Evolutionary conservation across 30 jellyfish, hydroid and myxozoan species (phyloP), one percentile per base, ranked within the genome.

Genomic region (Clytia hemisphaerica): DNA sequence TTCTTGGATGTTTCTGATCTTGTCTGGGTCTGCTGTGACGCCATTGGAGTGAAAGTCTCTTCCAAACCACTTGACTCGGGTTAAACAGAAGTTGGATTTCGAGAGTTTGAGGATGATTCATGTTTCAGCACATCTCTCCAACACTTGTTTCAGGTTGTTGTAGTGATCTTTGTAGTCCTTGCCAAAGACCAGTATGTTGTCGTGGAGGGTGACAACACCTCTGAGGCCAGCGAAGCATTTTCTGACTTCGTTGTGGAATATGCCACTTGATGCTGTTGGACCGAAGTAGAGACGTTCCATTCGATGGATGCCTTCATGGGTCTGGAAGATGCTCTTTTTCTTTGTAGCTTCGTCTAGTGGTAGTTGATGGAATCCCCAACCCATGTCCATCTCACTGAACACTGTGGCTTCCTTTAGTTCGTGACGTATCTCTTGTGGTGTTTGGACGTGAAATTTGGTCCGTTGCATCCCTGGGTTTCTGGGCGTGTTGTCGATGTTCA

Each of bases 341-440:
- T 51, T 51, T 16, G 66, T 14, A 14, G 16, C 66, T 12, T 51
- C 28, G 30, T 51, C 66, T 10, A 16, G 66, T 22, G 15, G n/a
- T 24, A 60, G 73, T 1, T 60, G 61, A 64, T 60, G 65, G 26
- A n/a, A 60, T 24, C 73, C 66, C 73, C 71, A 60, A 12, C 73
- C 73, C 73, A 60, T 0, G 18, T 60, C 73, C 1, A 60, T 60
- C 26, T 60, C 73, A 30, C 73, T 24, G 73, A 60, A 30, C 15
- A 60, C 65, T 25, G 16, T 60, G 18, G 61, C 22, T 60, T 16
- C 61, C 16, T 33, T 29, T 33, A 42, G 12, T 10, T n/a, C n/a
- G n/a, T n/a, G n/a, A n/a, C n/a, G n/a, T n/a, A n/a, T 59, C 64
- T 59, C 73, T 14, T 29, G 73, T 29, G 61, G 73, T 16, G 73